Evolutionary conservation across 1,140 invertebrate species (phyloP).

Genomic region (Apis dorsata): DNA sequence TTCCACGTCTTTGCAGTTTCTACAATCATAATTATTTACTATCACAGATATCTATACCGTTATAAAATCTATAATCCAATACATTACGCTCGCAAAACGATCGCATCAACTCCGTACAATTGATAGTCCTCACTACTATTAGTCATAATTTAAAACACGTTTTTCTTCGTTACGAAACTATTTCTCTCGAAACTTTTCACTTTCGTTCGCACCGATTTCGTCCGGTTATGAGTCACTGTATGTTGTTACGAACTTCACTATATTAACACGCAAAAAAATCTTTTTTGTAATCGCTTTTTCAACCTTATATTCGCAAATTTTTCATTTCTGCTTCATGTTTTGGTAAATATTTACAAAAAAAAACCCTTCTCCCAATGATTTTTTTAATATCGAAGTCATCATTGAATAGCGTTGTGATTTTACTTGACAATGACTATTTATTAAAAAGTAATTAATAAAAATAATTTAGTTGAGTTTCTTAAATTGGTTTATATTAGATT

Average conservation of each 20-base stretch:
- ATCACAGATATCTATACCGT: conserved; percentile 13
- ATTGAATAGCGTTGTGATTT: too few relatives aligned
- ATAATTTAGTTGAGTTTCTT: too few relatives aligned
- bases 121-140: background rate
- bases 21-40: background rate
- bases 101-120: background rate
- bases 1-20: background rate
- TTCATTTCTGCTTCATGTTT: background rate
- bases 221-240: background rate
- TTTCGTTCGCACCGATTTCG: background rate
- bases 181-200: background rate
- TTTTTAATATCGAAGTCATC: too few relatives aligned
- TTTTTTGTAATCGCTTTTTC: background rate
- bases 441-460: too few relatives aligned
- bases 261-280: background rate
- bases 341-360: too few relatives aligned
- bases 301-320: background rate
- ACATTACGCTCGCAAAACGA: background rate
- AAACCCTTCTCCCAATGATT: too few relatives aligned
- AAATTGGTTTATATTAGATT: too few relatives aligned
- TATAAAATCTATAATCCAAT: conserved; percentile 27
- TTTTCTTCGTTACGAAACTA: background rate
- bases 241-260: background rate
- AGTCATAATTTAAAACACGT: conserved; percentile 3
- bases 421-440: too few relatives aligned